phyloP scores from a whole-genome alignment of 2,888 invertebrate genomes.

The Myopa testacea region DNA sequence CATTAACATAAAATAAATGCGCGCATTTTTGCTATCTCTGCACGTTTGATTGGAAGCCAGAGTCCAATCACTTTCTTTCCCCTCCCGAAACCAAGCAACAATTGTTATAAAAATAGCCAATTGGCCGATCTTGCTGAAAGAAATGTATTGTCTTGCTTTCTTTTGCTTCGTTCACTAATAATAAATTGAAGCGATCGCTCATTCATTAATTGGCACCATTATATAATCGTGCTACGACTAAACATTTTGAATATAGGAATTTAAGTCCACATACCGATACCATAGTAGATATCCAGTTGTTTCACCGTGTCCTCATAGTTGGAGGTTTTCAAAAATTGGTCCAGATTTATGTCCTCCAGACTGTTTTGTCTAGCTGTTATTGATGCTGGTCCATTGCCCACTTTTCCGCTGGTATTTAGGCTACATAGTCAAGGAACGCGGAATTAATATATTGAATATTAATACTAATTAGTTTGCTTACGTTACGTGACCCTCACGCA shows the following conservation, averaged over 20 bases:
- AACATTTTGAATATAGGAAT: not conserved
- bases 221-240: conserved; percentile 15
- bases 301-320: conserved; percentile 92
- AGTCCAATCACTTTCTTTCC: conserved; percentile 24
- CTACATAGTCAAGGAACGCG: not conserved
- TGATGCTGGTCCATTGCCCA: conserved; percentile 52
- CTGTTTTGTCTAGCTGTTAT: conserved; percentile 71
- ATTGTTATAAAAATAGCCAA: conserved; percentile 21
- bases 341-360: conserved; percentile 81
- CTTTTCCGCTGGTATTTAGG: conserved; percentile 30
- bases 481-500: conserved; percentile 62
- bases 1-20: not conserved
- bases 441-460: not conserved
- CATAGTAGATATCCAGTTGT: conserved; percentile 93
- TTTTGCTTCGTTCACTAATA: not conserved
- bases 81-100: not conserved
- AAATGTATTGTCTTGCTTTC: not conserved
- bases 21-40: not conserved
- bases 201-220: conserved; percentile 10
- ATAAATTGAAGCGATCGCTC: not conserved
- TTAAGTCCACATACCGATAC: conserved; percentile 77
- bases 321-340: conserved; percentile 83
- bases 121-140: conserved; percentile 1
- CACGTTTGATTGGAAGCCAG: conserved; percentile 12
- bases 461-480: conserved; percentile 44